Base-by-base conservation (phyloP, 30 jellyfish, hydroid and myxozoan genomes). In the Cassiopea andromeda region DNA sequence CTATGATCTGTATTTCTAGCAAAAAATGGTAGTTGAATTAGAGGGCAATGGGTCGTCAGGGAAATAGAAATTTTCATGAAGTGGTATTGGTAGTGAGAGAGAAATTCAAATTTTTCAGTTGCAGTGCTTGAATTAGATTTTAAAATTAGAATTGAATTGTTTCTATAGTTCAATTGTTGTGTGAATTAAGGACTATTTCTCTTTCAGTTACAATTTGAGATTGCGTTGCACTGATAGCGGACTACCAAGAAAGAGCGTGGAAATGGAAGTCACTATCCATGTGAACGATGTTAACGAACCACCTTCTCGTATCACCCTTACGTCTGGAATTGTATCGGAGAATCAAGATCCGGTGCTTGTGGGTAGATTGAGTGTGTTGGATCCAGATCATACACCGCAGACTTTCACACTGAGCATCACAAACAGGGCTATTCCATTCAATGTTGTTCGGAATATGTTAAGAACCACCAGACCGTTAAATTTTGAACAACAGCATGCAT, bases 221-320 rank as follows among this genome's bases (percentile, higher is more conserved):
- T 16, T 90, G 18, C 79, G 83, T 5, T 90, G 98, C 87, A 77
- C 66, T 14, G 98, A 92, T 73, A 66, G 81, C 78, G 98, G 98
- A 64, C 50, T 81, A 12, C 98, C 98, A 81, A 44, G 59, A 46
- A 73, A 44, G 67, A 70, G 90, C 47, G 46, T 87, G 44, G 88
- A 67, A 58, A 84, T 81, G 80, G 79, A 67, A 13, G 46, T 92
- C 50, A 82, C 77, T 5, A 70, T 92, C 58, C 60, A 15, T 68
- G 46, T 92, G 17, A 87, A 45, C 50, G 97, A 92, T 69, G 93
- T 93, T 44, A 93, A 93, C 87, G 98, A 93, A 85, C 87, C 91
- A 38, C 98, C 98, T 17, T 76, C 91, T 1, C 59, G 92, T 49
- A 76, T 92, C 19, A 59, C 44, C 1, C 87, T 92, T 16, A 57